Evolutionary conservation across 2,113 vertebrate species (phyloP), one percentile per base, ranked within the genome.

Genomic region (Pteropus alecto): DNA sequence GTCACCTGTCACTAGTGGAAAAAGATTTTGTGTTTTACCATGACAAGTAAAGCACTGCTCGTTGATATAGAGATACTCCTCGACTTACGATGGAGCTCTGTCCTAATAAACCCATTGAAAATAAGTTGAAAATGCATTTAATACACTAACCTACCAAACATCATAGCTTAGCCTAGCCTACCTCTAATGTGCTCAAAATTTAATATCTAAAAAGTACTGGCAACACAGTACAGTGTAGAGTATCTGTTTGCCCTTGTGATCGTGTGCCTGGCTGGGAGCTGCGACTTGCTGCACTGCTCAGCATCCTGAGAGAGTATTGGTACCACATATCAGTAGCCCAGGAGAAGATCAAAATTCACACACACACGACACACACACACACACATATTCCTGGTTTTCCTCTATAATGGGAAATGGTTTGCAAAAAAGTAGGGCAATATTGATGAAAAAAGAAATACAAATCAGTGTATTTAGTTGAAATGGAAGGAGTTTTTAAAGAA

Each of bases 1-100:
- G 10, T 74, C 38, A 43, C 41, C 22, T 96, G 11, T 35, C 71
- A 48, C 0, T 76, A 48, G 24, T 96, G 46, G 13, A 68, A 8
- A 90, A 95, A 68, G 18, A 54, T 21, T 65, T 82, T 43, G 5
- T 71, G 26, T 88, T 95, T 97, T 84, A 54, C 46, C 22, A 24
- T 61, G 30, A n/a, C 41, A 71, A 2, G 9, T 63, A 87, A 81
- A 61, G 38, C 35, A n/a, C 26, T 83, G 15, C 18, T 93, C 46
- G 22, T 54, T 86, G 48, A 54, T 85, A 63, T 0, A 76, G 26
- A 76, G 46, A 30, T 74, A 26, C 71, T 19, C 8, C 28, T 19
- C 16, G 8, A 30, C 33, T 33, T 33, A 76, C 16, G 3, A 73
- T 28, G 41, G 70, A 38, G 24, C 15, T 46, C 7, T 73, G 41